Conservation (phyloP, 2,113 vertebrate genomes). For the Ciconia maguari region DNA sequence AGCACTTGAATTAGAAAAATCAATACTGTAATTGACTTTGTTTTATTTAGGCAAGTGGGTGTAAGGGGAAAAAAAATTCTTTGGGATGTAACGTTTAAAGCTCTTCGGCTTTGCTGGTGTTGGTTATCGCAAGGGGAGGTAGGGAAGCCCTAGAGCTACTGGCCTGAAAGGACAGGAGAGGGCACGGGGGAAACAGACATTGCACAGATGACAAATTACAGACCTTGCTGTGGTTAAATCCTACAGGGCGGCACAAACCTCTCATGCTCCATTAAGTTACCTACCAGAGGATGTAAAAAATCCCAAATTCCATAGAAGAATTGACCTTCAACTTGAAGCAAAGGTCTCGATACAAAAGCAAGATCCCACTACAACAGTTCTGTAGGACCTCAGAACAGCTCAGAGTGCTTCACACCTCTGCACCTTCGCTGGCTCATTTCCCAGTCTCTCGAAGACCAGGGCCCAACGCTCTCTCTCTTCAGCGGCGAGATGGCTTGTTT, state of each 20-base stretch:
- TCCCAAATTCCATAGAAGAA: neutral
- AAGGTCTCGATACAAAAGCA: neutral
- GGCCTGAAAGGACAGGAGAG: neutral
- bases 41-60: neutral
- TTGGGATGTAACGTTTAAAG: neutral
- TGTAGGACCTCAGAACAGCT: neutral
- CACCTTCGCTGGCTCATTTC: neutral
- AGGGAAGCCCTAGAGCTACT: neutral
- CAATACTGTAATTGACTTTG: neutral
- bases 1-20: neutral
- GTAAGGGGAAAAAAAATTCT: neutral
- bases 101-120: neutral
- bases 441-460: too few relatives aligned
- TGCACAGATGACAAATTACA: neutral
- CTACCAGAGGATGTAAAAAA: neutral
- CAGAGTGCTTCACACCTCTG: neutral
- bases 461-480: neutral
- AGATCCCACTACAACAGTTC: neutral
- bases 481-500: fast-evolving
- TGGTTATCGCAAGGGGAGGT: neutral
- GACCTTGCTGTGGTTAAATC: neutral
- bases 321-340: neutral
- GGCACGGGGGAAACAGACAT: neutral
- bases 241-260: neutral
- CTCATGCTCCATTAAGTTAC: neutral